Evolutionary conservation across 2,113 vertebrate genomes (phyloP), one percentile per base, ranked within the genome.

Genomic region (Nanorana parkeri): DNA sequence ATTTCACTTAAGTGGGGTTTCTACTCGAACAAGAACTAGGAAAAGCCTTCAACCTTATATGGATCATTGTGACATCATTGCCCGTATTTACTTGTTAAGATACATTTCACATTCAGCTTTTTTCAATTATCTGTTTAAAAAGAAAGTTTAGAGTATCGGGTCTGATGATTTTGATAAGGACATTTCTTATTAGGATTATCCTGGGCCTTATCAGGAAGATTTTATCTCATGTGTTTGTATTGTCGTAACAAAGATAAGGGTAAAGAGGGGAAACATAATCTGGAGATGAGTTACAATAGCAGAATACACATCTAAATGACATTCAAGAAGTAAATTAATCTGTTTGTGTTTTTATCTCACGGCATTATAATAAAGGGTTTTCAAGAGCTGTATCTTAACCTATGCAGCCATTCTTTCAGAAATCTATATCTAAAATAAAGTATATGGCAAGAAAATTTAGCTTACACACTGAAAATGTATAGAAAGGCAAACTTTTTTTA

Each of bases 151-250:
- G 24, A 72, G 11, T 28, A 55, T 29, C 2, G 29, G 54, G 60
- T 74, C 4, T 5, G 20, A n/a, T 36, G 2, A 15, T 28, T 36
- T 24, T 36, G 54, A 74, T 74, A 73, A 19, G 4, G 17, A 21
- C n/a, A 17, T 60, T 17, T 74, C 19, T 28, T 29, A 60, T 74
- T 74, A 23, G 71, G 54, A 74, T 74, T 60, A 74, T 58, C 29
- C n/a, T 60, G 54, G 55, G 21, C 21, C 28, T 23, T 74, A 74
- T 74, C 71, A 16, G 8, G 19, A 8, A 52, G 52, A n/a, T 73
- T 8, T 56, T 73, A 56, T 73, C 69, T 74, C 4, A 7, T 32
- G 54, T 60, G 58, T 21, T 60, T 20, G 21, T 21, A 74, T 74
- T 36, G 56, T 74, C 20, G 58, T 16, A 36, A 58, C 36, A n/a